These are phyloP conservation scores for Diloba caeruleocephala DNA, from an alignment of 2,888 invertebrate genomes.

Conservation along the genomic window DNA sequence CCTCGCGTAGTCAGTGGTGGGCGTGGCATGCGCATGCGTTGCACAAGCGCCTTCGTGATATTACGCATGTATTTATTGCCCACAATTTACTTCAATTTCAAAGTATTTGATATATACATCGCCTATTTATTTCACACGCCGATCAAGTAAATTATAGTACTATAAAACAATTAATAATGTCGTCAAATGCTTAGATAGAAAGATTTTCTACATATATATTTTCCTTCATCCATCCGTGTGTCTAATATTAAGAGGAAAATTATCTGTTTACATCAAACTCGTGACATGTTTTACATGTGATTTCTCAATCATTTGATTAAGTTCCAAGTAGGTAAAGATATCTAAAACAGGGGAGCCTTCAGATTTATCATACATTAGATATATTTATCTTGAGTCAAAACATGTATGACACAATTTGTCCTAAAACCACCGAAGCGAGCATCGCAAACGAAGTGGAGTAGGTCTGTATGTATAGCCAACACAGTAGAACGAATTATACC, in stretches of 20 bases:
- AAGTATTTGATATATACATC: constrained; percentile 6
- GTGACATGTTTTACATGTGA: constrained; percentile 6
- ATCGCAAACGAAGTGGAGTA: constrained; percentile 35
- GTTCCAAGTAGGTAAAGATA: constrained; percentile 17
- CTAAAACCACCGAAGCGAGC: constrained; percentile 40
- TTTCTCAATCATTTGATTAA: constrained; percentile 24
- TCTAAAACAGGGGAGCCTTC: constrained; percentile 14
- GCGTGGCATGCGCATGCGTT: constrained; percentile 59
- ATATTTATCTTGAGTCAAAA: constrained; percentile 29
- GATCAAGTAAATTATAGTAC: no score
- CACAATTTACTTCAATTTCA: neutral
- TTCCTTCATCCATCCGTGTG: no score
- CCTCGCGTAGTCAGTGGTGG: constrained; percentile 58
- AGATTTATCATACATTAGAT: constrained; percentile 30
- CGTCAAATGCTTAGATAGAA: no score
- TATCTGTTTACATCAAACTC: constrained; percentile 2
- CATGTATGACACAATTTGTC: constrained; percentile 41
- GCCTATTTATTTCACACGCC: constrained; percentile 18
- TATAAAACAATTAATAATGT: no score
- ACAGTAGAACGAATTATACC: constrained; percentile 50
- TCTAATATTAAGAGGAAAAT: no score
- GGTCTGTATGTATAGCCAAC: constrained; percentile 36
- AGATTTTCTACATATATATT: no score
- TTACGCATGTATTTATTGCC: constrained; percentile 14
- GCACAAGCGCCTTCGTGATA: constrained; percentile 50